Base-by-base conservation (phyloP, 2,888 invertebrate species). In the Tortricodes alternella region DNA sequence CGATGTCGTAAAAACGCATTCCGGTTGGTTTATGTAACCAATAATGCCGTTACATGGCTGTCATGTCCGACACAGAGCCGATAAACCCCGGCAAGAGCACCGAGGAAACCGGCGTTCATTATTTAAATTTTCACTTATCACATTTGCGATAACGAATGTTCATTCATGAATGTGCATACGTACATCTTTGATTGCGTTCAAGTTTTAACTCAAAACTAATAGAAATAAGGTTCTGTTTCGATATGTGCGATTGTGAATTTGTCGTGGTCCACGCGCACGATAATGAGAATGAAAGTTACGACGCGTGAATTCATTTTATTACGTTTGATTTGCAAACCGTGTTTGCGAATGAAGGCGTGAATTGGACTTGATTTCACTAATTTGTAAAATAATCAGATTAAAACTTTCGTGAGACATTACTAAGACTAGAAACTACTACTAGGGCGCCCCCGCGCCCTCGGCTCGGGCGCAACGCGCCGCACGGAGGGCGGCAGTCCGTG, bases 231-330 rank as follows among this genome's bases (percentile, higher is more conserved):
- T 18, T 11, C 16, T 5, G 7, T 23, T 18, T 44, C 8, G 13
- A 13, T 44, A 19, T 37, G 13, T 3, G 29, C 11, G 23, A 9
- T 44, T 32, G 27, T 32, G n/a, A 23, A 43, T 49, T 46, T 35
- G 37, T 32, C 44, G 43, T 38, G 58, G 35, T 52, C 49, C 27
- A 46, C 58, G 46, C 24, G 55, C 58, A 66, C 53, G 50, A 51
- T 67, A 68, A 73, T 69, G 74, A 80, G 71, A 83, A 78, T 67
- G 81, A 83, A 85, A 83, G 83, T 80, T 70, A 73, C 71, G 70
- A 74, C 65, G 71, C 69, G 69, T 70, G 74, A 69, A 78, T 73
- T 64, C 74, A 75, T 74, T 74, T n/a, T 74, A 72, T 62, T 67
- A 66, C 64, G 66, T 68, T 68, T 64, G 70, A 79, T 81, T 78